A percentile compares a stretch with the other conserved stretches of the same genome.
These are phyloP conservation scores for Smutsia gigantea DNA, from an alignment of 2,797 vertebrate genomes.

Conservation along the genomic window DNA sequence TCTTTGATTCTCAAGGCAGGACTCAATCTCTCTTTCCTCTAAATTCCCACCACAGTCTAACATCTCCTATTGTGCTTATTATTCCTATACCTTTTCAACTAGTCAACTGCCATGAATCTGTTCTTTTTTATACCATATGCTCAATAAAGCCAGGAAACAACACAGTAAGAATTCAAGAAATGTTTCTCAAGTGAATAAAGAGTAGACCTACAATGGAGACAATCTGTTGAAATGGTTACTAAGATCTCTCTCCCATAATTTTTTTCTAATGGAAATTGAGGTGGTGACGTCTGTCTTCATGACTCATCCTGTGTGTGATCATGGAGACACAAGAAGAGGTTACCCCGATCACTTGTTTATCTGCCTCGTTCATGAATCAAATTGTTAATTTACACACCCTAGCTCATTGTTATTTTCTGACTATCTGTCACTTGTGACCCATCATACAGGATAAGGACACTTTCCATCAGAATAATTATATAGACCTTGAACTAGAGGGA, in stretches of 20 bases:
- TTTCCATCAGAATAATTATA: slow-evolving; percentile 20
- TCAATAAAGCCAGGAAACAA: background rate
- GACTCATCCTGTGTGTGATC: background rate
- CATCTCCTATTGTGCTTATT: background rate
- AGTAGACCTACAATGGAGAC: background rate
- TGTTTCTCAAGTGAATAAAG: background rate
- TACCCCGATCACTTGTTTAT: background rate
- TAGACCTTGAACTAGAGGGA: background rate
- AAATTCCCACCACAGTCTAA: background rate
- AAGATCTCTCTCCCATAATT: background rate
- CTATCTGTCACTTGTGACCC: background rate
- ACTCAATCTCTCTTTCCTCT: background rate
- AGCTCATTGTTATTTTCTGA: background rate
- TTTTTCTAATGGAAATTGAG: background rate
- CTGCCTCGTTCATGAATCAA: background rate
- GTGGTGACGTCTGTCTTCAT: background rate
- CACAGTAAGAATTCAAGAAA: background rate
- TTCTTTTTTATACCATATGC: background rate
- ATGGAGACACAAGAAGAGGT: background rate
- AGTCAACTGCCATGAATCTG: background rate
- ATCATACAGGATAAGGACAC: background rate
- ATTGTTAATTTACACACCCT: background rate
- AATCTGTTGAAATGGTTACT: background rate
- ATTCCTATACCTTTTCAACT: background rate
- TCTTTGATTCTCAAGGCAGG: background rate